A percentile compares a stretch with the other conserved stretches of the same genome.
Evolutionary conservation across 37 sponge, comb jelly and placozoan genomes (phyloP).

Genomic region (Bolinopsis microptera): DNA sequence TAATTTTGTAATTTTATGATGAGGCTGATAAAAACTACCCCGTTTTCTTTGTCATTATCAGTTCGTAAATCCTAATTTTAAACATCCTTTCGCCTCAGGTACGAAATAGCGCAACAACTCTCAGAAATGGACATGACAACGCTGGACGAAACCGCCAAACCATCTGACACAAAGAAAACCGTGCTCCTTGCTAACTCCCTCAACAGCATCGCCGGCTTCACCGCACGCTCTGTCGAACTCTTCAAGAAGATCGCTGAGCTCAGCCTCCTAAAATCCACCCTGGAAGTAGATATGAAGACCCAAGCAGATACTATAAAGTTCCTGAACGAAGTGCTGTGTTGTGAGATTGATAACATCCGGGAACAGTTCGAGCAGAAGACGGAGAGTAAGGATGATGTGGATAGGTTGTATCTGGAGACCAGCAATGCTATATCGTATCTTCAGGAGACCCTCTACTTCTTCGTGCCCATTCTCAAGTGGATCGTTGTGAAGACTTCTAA

Average conservation of each 20-base stretch:
- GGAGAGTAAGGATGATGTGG: conserved; percentile 14
- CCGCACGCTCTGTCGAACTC: conserved; percentile 47
- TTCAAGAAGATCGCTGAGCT: conserved; percentile 66
- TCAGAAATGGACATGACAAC: conserved; percentile 62
- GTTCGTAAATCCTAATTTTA: too few relatives aligned
- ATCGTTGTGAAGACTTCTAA: conserved; percentile 55
- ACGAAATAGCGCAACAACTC: not conserved
- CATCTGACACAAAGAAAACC: conserved; percentile 16
- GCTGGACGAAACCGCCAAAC: conserved; percentile 56
- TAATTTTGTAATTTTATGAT: too few relatives aligned
- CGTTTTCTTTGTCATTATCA: too few relatives aligned
- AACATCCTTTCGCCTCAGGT: too few relatives aligned
- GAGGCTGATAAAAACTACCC: too few relatives aligned
- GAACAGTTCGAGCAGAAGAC: conserved; percentile 38
- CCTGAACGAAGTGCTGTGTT: conserved; percentile 65
- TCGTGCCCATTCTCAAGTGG: conserved; percentile 59
- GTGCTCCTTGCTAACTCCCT: not conserved
- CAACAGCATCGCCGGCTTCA: conserved; percentile 21
- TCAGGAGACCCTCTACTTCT: conserved; percentile 61
- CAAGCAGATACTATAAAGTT: conserved; percentile 60
- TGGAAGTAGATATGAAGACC: conserved; percentile 63
- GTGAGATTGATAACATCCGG: conserved; percentile 43
- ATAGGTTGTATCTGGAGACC: conserved; percentile 31
- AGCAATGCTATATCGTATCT: conserved; percentile 61
- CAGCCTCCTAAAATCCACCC: conserved; percentile 36